Base-by-base conservation (phyloP, 2,888 invertebrate species). In the Mayetiola destructor region DNA sequence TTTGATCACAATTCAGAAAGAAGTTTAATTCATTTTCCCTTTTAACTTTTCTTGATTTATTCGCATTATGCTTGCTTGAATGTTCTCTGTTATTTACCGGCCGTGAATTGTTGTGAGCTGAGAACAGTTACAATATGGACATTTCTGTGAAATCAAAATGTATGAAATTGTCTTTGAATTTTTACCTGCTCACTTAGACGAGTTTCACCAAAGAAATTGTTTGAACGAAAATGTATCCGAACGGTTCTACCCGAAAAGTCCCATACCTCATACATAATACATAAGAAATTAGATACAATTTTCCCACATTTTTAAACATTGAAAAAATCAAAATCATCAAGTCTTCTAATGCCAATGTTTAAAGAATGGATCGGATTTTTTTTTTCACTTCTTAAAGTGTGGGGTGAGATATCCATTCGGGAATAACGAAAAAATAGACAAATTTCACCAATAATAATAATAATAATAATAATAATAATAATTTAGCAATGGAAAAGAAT, bases 111-210 rank as follows among this genome's bases (percentile, higher is more conserved):
- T 12, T 14, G 23, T 8, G 21, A 23, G 23, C 8, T n/a, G 14
- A 23, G 12, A 21, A 23, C 23, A 3, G 10, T 23, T 20, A 42
- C 27, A 48, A 48, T 48, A 48, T 27, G 27, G 5, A 48, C 8
- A 27, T 27, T 27, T 27, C 27, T 48, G 12, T 37, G 12, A n/a
- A 27, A 48, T 48, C 27, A 27, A 9, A 48, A 27, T 42, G 23
- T 20, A 14, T 39, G 39, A 6, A 42, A 23, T 48, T n/a, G 48
- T n/a, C 23, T 27, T 27, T 27, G 2, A n/a, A n/a, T 48, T 48
- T 48, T 48, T 48, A 48, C 48, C 48, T 48, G 48, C 48, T 48
- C 48, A 10, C 12, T 48, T 39, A 39, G 6, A 39, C 48, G 27
- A 27, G 27, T 5, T 14, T 27, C 9, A 6, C n/a, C n/a, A 12